Evolutionary conservation across 2,113 vertebrate genomes (phyloP), one percentile per base, ranked within the genome.

Genomic region (Pelodiscus sinensis): DNA sequence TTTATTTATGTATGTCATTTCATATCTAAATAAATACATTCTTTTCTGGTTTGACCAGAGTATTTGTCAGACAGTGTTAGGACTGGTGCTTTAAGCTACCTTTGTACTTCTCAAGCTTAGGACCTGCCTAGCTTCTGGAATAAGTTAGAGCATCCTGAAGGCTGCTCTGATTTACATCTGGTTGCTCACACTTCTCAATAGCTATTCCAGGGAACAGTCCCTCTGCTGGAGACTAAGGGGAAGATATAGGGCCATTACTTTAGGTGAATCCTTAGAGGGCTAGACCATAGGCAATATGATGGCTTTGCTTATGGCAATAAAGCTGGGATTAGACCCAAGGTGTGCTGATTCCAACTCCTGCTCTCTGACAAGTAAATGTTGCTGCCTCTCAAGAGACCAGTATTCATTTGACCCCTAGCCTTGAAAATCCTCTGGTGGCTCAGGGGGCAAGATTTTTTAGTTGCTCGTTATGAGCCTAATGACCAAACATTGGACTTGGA

Each of bases 401-500:
- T 7, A 56, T 80, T 94, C 31, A 11, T 35, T 80, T 65, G 83
- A 77, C 94, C 90, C 62, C 60, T 79, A 60, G n/a, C 91, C 84
- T 51, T 12, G 84, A 16, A 93, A 81, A 21, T 85, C 90, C 78
- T 52, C 51, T 56, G 73, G 92, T 73, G 93, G 88, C 24, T 87
- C 86, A 81, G 94, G 85, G 93, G 81, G 73, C 14, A 5, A 58
- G 79, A 84, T 55, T 24, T 85, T 44, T 8, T 84, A 94, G 80
- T 0, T 92, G 92, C 82, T 94, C 77, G 56, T 94, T 94, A 96
- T 52, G 52, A 93, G 65, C 91, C 86, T 85, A 85, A 84, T 21
- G 78, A 87, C 65, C 85, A 96, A 91, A 91, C 94, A 89, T 58
- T 58, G 83, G 87, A 90, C 73, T 92, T 90, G 89, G 91, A 95